Conservation (phyloP, 2,797 vertebrate genomes). For the Eulemur coronatus region DNA sequence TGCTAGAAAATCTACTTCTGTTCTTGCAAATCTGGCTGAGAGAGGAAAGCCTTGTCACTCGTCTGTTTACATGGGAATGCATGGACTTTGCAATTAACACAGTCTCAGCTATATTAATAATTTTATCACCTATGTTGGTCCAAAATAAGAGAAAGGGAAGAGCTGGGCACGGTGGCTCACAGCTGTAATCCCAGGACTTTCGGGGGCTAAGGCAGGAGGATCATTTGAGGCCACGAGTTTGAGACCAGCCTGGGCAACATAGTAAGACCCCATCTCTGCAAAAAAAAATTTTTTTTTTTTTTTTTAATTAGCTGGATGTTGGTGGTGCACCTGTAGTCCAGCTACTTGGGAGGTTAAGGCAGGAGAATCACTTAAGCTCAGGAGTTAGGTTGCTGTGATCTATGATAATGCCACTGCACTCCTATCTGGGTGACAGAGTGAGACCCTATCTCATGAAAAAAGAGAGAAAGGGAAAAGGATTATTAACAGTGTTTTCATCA, state of each 20-base stretch:
- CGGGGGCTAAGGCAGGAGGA: not conserved
- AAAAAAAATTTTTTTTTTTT: not conserved
- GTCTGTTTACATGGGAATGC: not conserved
- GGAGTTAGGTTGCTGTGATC: not conserved
- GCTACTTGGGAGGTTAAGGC: not conserved
- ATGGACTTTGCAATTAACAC: not conserved
- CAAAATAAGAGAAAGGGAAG: not conserved
- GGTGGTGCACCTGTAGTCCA: not conserved
- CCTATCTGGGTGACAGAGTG: not conserved
- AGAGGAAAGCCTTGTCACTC: not conserved
- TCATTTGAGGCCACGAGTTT: not conserved
- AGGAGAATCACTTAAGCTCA: not conserved
- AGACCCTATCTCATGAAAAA: not conserved
- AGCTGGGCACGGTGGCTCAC: not conserved
- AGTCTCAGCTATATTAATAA: not conserved
- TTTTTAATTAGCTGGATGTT: not conserved
- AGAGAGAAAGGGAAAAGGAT: not conserved
- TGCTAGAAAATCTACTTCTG: conserved; percentile 44
- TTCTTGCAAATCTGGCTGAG: not conserved
- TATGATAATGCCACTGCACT: not conserved
- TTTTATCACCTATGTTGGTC: not conserved
- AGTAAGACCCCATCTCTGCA: not conserved
- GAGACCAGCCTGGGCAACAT: not conserved
- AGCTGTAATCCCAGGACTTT: not conserved
- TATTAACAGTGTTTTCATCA: not conserved